Evolutionary conservation across 37 sponge, comb jelly and placozoan genomes (phyloP), one percentile per base, ranked within the genome.

Genomic region (Axinella damicornis): DNA sequence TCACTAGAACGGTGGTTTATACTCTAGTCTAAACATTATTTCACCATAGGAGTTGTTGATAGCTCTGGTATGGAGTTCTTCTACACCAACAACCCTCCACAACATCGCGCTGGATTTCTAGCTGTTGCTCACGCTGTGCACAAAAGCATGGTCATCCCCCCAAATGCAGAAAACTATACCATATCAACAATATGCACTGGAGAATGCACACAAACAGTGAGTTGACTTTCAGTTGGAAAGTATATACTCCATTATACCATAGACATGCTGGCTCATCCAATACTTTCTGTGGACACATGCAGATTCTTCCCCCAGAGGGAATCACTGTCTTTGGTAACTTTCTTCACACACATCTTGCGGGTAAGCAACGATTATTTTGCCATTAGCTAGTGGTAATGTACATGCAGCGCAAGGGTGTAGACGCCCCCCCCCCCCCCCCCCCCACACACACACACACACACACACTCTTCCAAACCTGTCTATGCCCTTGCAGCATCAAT

Each of bases 11-110:
- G 46, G 46, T 46, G 46, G 46, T 9, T n/a, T n/a, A n/a, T n/a
- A n/a, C n/a, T n/a, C n/a, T n/a, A 46, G 9, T 46, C 4, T 46
- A 12, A 46, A 46, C 46, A 46, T 9, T 12, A 4, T 46, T 4
- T 46, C 9, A 12, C 46, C 46, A 46, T 83, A 88, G 89, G 83
- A 67, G 58, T 81, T n/a, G 25, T 55, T 16, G 89, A 88, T 34
- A 82, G 77, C 68, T 88, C 89, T 76, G 89, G 89, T 39, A 74
- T 88, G 34, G 57, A 57, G 4, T 70, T 88, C 17, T 54, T 18
- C 35, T 88, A 88, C 82, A 76, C 80, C 12, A 32, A 16, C 14
- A 53, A 11, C n/a, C 66, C 46, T 53, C 40, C 69, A 69, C 37
- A 80, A 27, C 57, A 88, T 20, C 60, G 56, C 38, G 89, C 82